These are phyloP conservation scores for Globodera rostochiensis DNA, from an alignment of 1,140 invertebrate species.

Conservation along the genomic window DNA sequence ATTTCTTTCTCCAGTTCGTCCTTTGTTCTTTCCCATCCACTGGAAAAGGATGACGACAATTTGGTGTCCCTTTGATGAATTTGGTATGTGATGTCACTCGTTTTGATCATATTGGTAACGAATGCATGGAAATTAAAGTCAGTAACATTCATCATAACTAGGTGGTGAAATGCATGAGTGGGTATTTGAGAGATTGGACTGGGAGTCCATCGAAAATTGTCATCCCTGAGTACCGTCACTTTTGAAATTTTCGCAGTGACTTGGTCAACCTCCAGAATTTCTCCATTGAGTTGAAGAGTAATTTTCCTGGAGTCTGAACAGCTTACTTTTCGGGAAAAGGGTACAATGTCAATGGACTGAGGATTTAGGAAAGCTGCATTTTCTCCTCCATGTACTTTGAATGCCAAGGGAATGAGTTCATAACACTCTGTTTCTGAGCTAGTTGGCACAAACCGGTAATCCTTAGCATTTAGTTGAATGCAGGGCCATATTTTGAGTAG, in stretches of 20 bases:
- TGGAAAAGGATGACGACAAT: not conserved
- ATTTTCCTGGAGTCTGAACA: not conserved
- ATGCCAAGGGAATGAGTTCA: not conserved
- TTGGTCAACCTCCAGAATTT: not conserved
- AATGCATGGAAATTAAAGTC: not conserved
- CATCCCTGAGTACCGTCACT: not conserved
- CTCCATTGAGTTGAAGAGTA: not conserved
- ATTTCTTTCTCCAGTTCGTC: not conserved
- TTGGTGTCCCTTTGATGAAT: not conserved
- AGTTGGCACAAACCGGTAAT: not conserved
- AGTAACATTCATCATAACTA: not conserved
- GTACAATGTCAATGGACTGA: not conserved
- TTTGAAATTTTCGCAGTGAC: not conserved
- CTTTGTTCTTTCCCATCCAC: not conserved
- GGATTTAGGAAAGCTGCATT: not conserved
- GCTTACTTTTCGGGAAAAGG: not conserved
- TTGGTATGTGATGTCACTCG: not conserved
- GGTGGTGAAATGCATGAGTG: not conserved
- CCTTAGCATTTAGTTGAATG: too few species aligned
- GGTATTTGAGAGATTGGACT: not conserved
- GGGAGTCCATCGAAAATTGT: not conserved
- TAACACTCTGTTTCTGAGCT: too few species aligned
- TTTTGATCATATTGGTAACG: not conserved
- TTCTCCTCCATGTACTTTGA: not conserved
- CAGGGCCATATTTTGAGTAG: too few species aligned